phyloP scores from a whole-genome alignment of 2,888 invertebrate species.

The Dorcus parallelipipedus region DNA sequence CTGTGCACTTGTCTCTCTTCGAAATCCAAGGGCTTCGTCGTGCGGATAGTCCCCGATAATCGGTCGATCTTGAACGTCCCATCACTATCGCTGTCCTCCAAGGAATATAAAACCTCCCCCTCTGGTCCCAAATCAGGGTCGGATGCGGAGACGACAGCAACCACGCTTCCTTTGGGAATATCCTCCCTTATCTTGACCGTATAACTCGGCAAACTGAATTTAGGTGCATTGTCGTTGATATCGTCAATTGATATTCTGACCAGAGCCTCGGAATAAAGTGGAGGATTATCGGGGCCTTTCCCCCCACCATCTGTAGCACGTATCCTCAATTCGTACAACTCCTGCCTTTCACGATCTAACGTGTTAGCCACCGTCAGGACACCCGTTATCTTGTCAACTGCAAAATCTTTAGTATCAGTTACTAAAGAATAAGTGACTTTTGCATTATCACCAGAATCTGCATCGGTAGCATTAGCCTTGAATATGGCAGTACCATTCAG shows the following conservation, averaged over 20 bases:
- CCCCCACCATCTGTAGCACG: slow-evolving; percentile 74
- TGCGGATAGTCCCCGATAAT: slow-evolving; percentile 81
- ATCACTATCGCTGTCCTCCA: slow-evolving; percentile 68
- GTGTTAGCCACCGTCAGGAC: slow-evolving; percentile 70
- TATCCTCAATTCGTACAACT: slow-evolving; percentile 74
- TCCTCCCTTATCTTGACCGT: slow-evolving; percentile 85
- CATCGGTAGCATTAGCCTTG: slow-evolving; percentile 78
- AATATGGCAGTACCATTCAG: slow-evolving; percentile 83
- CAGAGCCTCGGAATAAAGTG: slow-evolving; percentile 75
- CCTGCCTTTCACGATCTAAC: slow-evolving; percentile 83
- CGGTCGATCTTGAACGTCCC: slow-evolving; percentile 79
- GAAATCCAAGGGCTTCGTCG: slow-evolving; percentile 76
- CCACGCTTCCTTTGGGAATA: slow-evolving; percentile 81
- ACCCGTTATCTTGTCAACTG: slow-evolving; percentile 73
- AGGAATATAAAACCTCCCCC: slow-evolving; percentile 76
- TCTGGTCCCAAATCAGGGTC: slow-evolving; percentile 85
- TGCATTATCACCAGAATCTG: slow-evolving; percentile 79
- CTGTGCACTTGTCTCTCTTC: slow-evolving; percentile 88
- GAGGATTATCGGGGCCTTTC: slow-evolving; percentile 53
- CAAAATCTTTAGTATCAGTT: slow-evolving; percentile 76
- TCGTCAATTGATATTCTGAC: slow-evolving; percentile 83
- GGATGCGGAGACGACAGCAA: slow-evolving; percentile 77
- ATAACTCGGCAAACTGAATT: slow-evolving; percentile 73
- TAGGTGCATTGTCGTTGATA: slow-evolving; percentile 86
- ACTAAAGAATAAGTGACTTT: slow-evolving; percentile 68